These are phyloP conservation scores for Ailuropoda melanoleuca DNA, from an alignment of 2,113 vertebrate species.

Conservation along the genomic window DNA sequence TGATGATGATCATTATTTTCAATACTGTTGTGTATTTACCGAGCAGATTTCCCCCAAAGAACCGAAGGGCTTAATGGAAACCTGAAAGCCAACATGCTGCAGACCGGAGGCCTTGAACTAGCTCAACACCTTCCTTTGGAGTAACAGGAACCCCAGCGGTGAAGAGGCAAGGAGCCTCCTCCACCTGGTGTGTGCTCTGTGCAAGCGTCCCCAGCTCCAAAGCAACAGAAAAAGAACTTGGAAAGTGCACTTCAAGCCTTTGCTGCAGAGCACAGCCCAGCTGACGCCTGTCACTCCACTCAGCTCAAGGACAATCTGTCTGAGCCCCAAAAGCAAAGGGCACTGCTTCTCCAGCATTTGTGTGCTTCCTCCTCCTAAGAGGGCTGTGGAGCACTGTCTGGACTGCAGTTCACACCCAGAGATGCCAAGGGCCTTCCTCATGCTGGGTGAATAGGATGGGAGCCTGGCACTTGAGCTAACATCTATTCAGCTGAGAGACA, in stretches of 20 bases:
- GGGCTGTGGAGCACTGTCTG: not conserved
- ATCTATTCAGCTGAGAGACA: not conserved
- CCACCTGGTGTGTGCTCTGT: not conserved
- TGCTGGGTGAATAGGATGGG: not conserved
- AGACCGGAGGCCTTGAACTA: not conserved
- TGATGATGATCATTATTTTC: constrained; percentile 57
- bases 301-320: not conserved
- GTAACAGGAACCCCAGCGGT: not conserved
- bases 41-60: not conserved
- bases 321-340: not conserved
- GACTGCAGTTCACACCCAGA: not conserved
- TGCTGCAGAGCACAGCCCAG: not conserved
- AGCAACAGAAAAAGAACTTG: not conserved
- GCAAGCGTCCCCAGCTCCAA: not conserved
- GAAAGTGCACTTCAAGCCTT: not conserved
- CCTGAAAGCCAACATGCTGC: not conserved
- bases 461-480: not conserved
- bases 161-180: not conserved
- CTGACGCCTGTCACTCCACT: not conserved
- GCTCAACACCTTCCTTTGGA: not conserved
- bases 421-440: not conserved
- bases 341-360: not conserved
- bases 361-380: not conserved
- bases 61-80: not conserved
- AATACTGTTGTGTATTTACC: constrained; percentile 24